Evolutionary conservation across 2,888 invertebrate species (phyloP).

Genomic region (Ophion ellenae): DNA sequence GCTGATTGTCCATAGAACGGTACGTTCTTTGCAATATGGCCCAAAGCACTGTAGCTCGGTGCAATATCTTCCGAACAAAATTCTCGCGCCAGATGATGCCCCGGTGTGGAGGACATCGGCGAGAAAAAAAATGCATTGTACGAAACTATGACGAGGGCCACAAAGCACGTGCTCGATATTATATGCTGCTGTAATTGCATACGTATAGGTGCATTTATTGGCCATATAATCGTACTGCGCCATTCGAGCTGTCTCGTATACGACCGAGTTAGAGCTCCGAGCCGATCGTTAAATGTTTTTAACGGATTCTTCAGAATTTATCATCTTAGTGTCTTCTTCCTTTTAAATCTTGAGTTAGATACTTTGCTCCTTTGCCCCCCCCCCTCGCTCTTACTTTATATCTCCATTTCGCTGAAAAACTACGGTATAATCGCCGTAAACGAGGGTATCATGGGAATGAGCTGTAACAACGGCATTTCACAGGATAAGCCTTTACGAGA

Average conservation of each 20-base stretch:
- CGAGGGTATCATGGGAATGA: constrained; percentile 21
- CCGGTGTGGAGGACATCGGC: neutral
- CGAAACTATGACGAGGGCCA: constrained; percentile 23
- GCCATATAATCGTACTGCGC: neutral
- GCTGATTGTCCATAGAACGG: too few relatives aligned
- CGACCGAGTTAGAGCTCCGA: constrained; percentile 30
- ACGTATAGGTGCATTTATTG: constrained; percentile 15
- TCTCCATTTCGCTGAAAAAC: neutral
- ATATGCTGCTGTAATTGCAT: constrained; percentile 27
- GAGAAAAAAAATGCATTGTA: neutral
- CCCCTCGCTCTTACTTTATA: neutral
- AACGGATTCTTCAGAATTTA: constrained; percentile 42
- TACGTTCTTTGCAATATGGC: neutral
- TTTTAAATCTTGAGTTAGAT: constrained; percentile 16
- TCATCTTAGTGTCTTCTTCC: constrained; percentile 5
- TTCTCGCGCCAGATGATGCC: neutral
- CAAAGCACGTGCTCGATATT: constrained; percentile 51
- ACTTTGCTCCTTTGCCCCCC: neutral
- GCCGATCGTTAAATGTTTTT: constrained; percentile 55
- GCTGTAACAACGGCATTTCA: constrained; percentile 2
- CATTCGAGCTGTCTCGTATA: constrained; percentile 41
- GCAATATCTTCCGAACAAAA: neutral
- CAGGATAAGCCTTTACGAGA: constrained; percentile 11
- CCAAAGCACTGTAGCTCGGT: neutral
- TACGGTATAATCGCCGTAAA: constrained; percentile 42